Evolutionary conservation across 2,797 vertebrate species (phyloP).

Genomic region (Pitangus sulphuratus): DNA sequence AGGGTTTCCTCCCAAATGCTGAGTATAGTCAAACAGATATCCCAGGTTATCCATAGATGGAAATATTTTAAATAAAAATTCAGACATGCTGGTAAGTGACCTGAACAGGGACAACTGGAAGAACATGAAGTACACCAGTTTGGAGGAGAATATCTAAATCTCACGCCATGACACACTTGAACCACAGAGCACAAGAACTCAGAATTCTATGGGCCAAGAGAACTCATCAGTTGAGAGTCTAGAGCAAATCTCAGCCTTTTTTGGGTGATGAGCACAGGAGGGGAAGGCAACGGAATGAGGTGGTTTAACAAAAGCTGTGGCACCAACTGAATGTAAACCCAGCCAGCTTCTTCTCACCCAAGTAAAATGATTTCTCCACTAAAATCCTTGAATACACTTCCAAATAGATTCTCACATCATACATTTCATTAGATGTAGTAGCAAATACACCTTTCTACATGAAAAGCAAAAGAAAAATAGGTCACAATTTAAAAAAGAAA

Average conservation of each 20-base stretch:
- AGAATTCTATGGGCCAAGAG: background rate
- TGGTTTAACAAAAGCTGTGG: background rate
- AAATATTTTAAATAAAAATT: background rate
- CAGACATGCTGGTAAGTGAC: background rate
- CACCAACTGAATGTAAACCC: background rate
- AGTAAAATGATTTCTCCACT: background rate
- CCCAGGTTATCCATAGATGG: background rate
- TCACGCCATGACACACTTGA: background rate
- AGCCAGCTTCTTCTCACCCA: background rate
- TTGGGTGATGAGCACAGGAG: background rate
- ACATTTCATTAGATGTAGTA: background rate
- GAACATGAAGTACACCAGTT: background rate
- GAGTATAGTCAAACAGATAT: background rate
- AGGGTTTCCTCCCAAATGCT: background rate
- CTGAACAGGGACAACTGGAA: background rate
- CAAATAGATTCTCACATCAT: background rate
- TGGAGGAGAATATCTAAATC: background rate
- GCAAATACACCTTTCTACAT: background rate
- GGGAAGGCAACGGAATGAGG: background rate
- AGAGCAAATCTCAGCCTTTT: background rate
- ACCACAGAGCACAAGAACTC: background rate
- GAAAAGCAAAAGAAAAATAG: background rate
- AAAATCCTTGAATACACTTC: background rate
- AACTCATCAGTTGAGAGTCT: background rate
- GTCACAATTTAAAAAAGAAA: background rate